Evolutionary conservation across 2,113 vertebrate species (phyloP).

Genomic region (Apistogramma diplotaenia): DNA sequence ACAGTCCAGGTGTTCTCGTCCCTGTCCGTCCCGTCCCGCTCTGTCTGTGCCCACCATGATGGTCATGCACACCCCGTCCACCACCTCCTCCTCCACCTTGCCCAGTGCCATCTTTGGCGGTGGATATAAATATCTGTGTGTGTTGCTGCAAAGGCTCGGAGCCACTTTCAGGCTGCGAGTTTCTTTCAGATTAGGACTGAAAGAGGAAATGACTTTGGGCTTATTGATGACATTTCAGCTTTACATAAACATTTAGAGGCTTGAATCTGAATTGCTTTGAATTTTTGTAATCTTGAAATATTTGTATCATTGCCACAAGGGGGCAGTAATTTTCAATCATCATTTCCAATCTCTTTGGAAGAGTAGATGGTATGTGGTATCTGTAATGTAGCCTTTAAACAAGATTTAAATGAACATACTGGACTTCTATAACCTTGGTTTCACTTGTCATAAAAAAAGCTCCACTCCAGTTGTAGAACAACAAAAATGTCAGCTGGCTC

Average conservation of each 20-base stretch:
- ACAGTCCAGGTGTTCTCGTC: slow-evolving; percentile 57
- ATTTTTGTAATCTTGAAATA: background rate
- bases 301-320: slow-evolving; percentile 26
- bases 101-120: slow-evolving; percentile 71
- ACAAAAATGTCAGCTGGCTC: background rate
- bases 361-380: background rate
- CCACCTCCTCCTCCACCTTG: slow-evolving; percentile 16
- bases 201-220: no score
- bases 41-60: slow-evolving; percentile 27
- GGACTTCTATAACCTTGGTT: background rate
- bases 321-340: slow-evolving; percentile 11
- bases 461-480: no score
- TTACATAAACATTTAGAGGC: background rate
- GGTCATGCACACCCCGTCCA: background rate
- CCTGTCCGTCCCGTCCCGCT: background rate
- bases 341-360: background rate
- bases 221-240: background rate
- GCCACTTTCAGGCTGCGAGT: background rate
- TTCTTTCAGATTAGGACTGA: background rate
- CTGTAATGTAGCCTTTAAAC: background rate
- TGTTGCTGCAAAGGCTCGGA: background rate
- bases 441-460: no score
- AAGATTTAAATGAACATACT: background rate
- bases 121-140: slow-evolving; percentile 73
- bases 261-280: background rate